Evolutionary conservation across 2,113 vertebrate species (phyloP).

Genomic region (Mustelus asterias): DNA sequence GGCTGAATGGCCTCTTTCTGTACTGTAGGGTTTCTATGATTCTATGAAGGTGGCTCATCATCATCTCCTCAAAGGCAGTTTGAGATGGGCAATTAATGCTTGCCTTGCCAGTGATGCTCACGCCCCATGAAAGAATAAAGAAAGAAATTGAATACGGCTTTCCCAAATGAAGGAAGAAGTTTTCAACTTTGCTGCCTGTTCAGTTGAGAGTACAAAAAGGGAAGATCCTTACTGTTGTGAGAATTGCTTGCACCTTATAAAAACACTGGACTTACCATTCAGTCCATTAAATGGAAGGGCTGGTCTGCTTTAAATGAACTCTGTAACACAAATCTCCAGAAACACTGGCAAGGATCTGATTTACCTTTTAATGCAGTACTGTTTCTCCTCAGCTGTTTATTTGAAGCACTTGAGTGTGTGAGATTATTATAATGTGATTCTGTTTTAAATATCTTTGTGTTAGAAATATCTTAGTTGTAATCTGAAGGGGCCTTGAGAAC

Average conservation of each 20-base stretch:
- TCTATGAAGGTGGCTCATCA: no score
- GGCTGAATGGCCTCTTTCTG: no score
- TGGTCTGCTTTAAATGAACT: neutral
- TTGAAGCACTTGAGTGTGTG: neutral
- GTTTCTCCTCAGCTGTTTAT: neutral
- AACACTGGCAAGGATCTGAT: neutral
- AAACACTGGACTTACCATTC: neutral
- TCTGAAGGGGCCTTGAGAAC: neutral
- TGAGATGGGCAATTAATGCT: no score
- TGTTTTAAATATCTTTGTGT: neutral
- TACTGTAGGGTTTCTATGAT: no score
- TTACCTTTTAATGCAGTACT: neutral
- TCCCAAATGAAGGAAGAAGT: neutral
- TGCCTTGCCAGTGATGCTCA: no score
- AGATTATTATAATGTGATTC: neutral
- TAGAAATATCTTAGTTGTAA: neutral
- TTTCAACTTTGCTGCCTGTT: neutral
- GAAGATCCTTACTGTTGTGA: neutral
- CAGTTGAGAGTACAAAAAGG: neutral
- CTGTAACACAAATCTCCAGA: neutral
- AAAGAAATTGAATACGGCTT: neutral
- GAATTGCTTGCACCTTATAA: neutral
- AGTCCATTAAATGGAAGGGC: neutral
- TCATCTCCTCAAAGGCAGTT: no score
- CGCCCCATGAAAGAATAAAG: no score